phyloP scores from a whole-genome alignment of 2,888 invertebrate genomes.

The Troilus luridus region DNA sequence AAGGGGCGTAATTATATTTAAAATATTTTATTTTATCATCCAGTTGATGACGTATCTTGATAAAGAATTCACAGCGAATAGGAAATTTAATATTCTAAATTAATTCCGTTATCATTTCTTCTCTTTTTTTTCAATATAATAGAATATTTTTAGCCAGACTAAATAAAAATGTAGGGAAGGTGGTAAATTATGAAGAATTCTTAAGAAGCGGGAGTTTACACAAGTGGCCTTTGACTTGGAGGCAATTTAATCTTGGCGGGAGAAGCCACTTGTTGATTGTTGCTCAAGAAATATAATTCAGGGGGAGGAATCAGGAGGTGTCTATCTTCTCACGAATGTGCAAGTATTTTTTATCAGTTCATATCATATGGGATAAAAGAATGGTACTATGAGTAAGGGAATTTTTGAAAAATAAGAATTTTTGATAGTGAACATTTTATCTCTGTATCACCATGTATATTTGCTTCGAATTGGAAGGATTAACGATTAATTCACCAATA shows the following conservation, averaged over 20 bases:
- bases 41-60: too few species aligned
- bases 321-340: neutral
- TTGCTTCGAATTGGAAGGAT: too few species aligned
- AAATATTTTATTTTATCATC: too few species aligned
- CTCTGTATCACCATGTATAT: neutral
- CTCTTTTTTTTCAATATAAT: neutral
- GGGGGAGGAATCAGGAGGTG: neutral
- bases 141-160: neutral
- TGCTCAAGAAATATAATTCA: neutral
- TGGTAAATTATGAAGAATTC: slow-evolving; percentile 5
- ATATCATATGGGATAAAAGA: neutral
- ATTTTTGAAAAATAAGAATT: neutral
- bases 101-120: too few species aligned
- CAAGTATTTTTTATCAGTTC: neutral
- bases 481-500: too few species aligned
- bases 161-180: neutral
- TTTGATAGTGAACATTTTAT: neutral
- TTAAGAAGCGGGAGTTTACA: neutral
- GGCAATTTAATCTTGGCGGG: slow-evolving; percentile 6
- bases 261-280: slow-evolving; percentile 12
- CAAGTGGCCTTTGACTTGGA: neutral
- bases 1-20: too few species aligned
- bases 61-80: too few species aligned
- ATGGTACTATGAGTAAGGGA: neutral
- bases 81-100: too few species aligned